Conservation (phyloP, 2,888 invertebrate species). For the Ochropacha duplaris region DNA sequence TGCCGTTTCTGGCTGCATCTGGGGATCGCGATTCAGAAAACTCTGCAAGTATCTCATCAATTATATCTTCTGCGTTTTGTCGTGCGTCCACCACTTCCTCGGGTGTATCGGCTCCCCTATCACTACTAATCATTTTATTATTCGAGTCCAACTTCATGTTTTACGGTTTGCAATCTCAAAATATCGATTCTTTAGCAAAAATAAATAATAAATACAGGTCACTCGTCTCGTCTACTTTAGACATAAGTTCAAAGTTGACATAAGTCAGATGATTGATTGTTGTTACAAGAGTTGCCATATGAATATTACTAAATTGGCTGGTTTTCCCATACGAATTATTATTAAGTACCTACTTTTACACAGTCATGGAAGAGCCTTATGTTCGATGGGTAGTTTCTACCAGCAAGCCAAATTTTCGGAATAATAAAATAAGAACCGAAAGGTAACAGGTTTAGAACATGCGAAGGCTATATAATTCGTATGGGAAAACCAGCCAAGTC, state of each 20-base stretch:
- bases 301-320: conserved; percentile 24
- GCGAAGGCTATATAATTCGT: too few species aligned
- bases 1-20: conserved; percentile 57
- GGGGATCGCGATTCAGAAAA: conserved; percentile 72
- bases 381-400: too few species aligned
- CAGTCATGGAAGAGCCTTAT: too few species aligned
- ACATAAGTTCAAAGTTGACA: too few species aligned
- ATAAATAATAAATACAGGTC: conserved; percentile 61
- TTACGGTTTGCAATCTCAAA: conserved; percentile 23
- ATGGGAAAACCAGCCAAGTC: too few species aligned
- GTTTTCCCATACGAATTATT: too few species aligned
- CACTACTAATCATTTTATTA: conserved; percentile 76
- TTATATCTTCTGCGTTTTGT: conserved; percentile 76
- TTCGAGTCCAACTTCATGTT: conserved; percentile 79
- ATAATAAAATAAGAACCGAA: too few species aligned
- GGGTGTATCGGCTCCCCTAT: conserved; percentile 66
- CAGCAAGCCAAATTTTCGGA: too few species aligned
- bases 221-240: too few species aligned
- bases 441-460: too few species aligned
- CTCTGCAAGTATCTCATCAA: conserved; percentile 77
- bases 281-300: conserved; percentile 51
- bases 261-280: conserved; percentile 80
- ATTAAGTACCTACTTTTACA: too few species aligned
- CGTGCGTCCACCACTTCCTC: conserved; percentile 73
- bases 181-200: conserved; percentile 60